phyloP scores from a whole-genome alignment of 2,113 vertebrate genomes.

The Tychaedon coryphoeus region DNA sequence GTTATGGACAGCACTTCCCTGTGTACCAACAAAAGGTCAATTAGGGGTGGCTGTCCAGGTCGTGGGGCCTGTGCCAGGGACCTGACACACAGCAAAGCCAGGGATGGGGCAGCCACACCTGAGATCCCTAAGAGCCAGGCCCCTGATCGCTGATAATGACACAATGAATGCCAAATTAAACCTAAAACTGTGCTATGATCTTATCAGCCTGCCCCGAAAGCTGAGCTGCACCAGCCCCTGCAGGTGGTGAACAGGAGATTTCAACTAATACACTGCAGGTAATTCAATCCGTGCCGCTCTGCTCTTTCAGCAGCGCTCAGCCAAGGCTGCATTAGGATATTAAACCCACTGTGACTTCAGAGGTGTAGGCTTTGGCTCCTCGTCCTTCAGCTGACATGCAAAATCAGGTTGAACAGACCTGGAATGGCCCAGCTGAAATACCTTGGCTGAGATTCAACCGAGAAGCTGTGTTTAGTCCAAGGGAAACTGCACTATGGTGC shows the following conservation, averaged over 20 bases:
- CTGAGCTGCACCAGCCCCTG: background rate
- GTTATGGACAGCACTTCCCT: background rate
- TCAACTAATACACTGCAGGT: background rate
- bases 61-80: background rate
- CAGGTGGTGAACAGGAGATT: background rate
- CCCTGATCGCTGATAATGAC: background rate
- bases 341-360: background rate
- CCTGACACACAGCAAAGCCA: background rate
- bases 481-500: background rate
- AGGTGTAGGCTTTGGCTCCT: slow-evolving; percentile 34
- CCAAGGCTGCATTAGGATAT: slow-evolving; percentile 43
- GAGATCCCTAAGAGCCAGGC: background rate
- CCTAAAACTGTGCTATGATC: background rate
- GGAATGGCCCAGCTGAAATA: background rate
- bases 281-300: background rate
- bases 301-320: background rate
- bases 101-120: background rate
- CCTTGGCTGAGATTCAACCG: background rate
- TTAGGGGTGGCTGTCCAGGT: background rate
- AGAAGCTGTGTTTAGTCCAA: background rate
- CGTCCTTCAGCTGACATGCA: slow-evolving; percentile 15
- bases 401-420: slow-evolving; percentile 15
- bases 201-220: slow-evolving; percentile 20
- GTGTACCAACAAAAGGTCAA: rapidly evolving
- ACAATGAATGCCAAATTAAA: slow-evolving; percentile 41